Evolutionary conservation across 2,113 vertebrate species (phyloP), one percentile per base, ranked within the genome.

Genomic region (Raja brachyura): DNA sequence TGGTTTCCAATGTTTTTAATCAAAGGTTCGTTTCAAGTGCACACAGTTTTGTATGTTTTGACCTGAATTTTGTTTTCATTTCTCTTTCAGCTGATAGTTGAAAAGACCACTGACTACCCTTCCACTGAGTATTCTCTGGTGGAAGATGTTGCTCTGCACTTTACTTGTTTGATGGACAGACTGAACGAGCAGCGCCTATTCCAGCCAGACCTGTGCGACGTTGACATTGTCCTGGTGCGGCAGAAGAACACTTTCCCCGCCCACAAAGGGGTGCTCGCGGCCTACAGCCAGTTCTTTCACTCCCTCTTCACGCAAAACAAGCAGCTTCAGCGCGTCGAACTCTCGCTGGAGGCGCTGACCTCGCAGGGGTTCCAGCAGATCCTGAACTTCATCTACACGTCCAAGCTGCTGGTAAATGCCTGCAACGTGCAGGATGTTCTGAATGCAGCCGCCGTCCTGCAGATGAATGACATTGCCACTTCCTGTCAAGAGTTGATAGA

Each of bases 341-440:
- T 99, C 93, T 98, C 98, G 0, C 95, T 98, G 95, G 98, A 98
- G 93, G 97, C 97, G 0, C 95, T 99, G 94, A 98, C 98, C 7
- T 97, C 97, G 0, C 96, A 97, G 54, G 98, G 98, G 94, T 96
- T 99, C 93, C 98, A 98, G 96, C 98, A 99, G 95, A 98, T 98
- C 95, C 97, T 98, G 94, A 98, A 98, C 95, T 99, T 99, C 96
- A 98, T 99, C 95, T 98, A 98, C 95, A 99, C 98, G 7, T 98
- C 98, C 94, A 98, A 97, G 95, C 97, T 99, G 94, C 96, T 98
- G 77, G 98, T 99, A 94, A 98, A 97, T 94, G 96, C 97, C 2
- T 96, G 97, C 96, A 98, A 97, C 54, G 97, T 98, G 78, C 96
- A 97, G 93, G 98, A 98, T 73, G 98, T 99, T 94, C 96, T 99